Percentiles rank a stretch among this genome's conserved stretches.
Conservation (phyloP, 1,140 invertebrate species). For the Saccostrea cuccullata region DNA sequence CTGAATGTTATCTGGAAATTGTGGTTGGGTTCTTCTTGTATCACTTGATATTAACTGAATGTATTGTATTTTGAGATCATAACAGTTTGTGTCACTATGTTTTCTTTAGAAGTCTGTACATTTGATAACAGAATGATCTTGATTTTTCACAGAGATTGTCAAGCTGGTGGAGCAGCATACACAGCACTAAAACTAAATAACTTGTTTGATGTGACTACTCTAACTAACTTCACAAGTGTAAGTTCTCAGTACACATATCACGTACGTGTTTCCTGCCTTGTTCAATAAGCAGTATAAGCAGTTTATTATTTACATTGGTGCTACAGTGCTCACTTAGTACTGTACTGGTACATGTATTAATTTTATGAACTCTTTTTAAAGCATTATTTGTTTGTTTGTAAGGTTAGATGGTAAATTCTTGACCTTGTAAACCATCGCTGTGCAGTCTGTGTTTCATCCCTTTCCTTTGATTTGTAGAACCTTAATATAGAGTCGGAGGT, state of each 20-base stretch:
- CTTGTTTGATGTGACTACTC: slow-evolving; percentile 45
- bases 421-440: background rate
- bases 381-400: too few relatives aligned
- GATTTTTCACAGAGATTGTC: slow-evolving; percentile 58
- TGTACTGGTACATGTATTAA: too few relatives aligned
- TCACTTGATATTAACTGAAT: too few relatives aligned
- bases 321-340: too few relatives aligned
- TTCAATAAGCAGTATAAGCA: too few relatives aligned
- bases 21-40: too few relatives aligned
- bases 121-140: background rate
- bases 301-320: too few relatives aligned
- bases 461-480: background rate
- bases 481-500: slow-evolving; percentile 51
- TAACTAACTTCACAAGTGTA: slow-evolving; percentile 42
- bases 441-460: background rate
- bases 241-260: background rate
- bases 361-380: too few relatives aligned
- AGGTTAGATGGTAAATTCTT: too few relatives aligned
- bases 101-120: background rate
- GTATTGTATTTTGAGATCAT: background rate
- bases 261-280: too few relatives aligned
- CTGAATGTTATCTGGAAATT: too few relatives aligned
- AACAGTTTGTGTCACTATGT: background rate
- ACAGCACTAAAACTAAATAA: slow-evolving; percentile 55
- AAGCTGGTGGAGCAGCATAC: slow-evolving; percentile 55